A percentile compares a stretch with the other conserved stretches of the same genome.
These are phyloP conservation scores for Stegodyphus mimosarum DNA, from an alignment of 1,140 invertebrate genomes.

Conservation along the genomic window DNA sequence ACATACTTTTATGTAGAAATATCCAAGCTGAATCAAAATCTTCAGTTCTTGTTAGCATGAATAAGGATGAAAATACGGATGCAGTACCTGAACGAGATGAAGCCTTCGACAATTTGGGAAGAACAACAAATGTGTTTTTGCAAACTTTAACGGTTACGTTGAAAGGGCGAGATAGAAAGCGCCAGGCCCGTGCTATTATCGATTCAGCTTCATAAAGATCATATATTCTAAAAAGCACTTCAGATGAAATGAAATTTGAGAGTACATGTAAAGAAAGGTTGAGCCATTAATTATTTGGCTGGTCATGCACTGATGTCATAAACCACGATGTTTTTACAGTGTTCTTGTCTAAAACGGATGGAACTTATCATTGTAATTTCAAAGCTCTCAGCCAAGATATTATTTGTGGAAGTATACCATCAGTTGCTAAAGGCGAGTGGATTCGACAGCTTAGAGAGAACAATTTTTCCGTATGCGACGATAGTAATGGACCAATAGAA, in stretches of 20 bases:
- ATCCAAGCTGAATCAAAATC: neutral
- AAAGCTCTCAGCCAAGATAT: constrained; percentile 8
- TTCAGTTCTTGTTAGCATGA: neutral
- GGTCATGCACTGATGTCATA: neutral
- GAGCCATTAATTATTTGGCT: neutral
- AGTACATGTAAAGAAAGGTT: neutral
- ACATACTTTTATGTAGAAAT: constrained; percentile 13
- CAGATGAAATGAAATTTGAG: neutral
- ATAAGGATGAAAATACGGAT: neutral
- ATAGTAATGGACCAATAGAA: constrained; percentile 4
- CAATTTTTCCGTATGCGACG: neutral
- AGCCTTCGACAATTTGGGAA: constrained; percentile 1
- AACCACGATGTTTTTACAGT: neutral
- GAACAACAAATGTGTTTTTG: constrained; percentile 13
- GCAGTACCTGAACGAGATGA: neutral
- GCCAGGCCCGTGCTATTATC: neutral
- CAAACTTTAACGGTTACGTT: constrained; percentile 11
- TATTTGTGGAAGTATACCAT: constrained; percentile 2
- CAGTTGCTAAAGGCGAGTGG: neutral
- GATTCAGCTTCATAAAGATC: constrained; percentile 1
- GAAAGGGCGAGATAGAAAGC: neutral
- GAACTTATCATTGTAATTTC: too few species aligned
- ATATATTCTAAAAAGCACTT: neutral
- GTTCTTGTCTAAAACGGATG: neutral
- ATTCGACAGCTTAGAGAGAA: neutral